A percentile compares a stretch with the other conserved stretches of the same genome.
Evolutionary conservation across 2,888 invertebrate genomes (phyloP).

Genomic region (Resseliella maxima): DNA sequence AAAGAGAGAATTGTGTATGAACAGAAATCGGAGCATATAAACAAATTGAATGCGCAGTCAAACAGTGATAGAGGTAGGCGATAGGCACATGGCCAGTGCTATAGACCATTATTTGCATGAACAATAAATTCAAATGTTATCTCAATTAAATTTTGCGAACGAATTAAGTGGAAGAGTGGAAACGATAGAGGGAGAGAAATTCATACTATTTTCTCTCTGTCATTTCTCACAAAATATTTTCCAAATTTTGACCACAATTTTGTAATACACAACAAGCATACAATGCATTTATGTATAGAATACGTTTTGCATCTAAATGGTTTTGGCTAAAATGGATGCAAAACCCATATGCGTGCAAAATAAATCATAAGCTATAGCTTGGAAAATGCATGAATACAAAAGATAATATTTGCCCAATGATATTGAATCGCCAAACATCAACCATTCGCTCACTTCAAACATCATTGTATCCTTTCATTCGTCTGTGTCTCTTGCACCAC

Average conservation of each 20-base stretch:
- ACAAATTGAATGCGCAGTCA: background rate
- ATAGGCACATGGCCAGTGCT: background rate
- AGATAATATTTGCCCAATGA: constrained; percentile 14
- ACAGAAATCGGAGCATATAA: background rate
- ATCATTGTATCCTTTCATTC: background rate
- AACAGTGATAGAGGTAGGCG: background rate
- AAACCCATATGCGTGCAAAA: constrained; percentile 30
- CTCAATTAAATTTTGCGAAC: constrained; percentile 36
- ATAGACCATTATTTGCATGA: constrained; percentile 15
- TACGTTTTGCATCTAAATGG: background rate
- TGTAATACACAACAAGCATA: constrained; percentile 5
- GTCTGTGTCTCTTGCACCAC: background rate
- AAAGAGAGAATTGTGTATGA: too few species aligned
- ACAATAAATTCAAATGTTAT: constrained; percentile 50
- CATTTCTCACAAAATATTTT: background rate
- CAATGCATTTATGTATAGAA: constrained; percentile 40
- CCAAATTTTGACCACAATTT: constrained; percentile 29
- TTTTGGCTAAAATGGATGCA: background rate
- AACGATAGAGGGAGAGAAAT: background rate
- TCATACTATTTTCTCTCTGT: background rate
- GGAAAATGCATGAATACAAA: constrained; percentile 25
- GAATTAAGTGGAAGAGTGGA: background rate
- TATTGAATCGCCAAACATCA: background rate
- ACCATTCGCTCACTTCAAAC: background rate
- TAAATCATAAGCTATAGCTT: constrained; percentile 10